Conservation (phyloP, 2,888 invertebrate species). For the Limenitis camilla region DNA sequence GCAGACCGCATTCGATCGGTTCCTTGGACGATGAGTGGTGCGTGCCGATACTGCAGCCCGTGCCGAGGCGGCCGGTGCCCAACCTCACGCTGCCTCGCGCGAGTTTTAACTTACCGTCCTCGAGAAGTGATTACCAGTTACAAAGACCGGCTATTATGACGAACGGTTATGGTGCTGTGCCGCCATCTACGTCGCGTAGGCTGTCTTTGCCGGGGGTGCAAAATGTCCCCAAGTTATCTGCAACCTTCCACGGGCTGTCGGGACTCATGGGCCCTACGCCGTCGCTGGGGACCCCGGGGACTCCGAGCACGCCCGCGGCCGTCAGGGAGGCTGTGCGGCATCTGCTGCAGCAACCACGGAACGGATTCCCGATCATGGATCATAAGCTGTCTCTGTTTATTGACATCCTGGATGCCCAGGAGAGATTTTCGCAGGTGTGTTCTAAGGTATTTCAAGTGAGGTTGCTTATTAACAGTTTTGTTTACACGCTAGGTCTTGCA, state of each 20-base stretch:
- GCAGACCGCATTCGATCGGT: conserved; percentile 78
- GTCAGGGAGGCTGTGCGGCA: conserved; percentile 82
- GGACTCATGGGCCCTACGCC: conserved; percentile 47
- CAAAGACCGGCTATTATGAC: conserved; percentile 71
- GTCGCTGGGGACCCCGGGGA: conserved; percentile 54
- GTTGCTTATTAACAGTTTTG: conserved; percentile 4
- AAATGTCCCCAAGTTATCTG: conserved; percentile 74
- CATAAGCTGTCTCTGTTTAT: conserved; percentile 86
- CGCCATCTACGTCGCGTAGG: conserved; percentile 67
- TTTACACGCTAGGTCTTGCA: conserved; percentile 10
- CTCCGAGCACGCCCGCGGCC: conserved; percentile 75
- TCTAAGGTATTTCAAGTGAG: conserved; percentile 5
- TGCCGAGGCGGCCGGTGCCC: conserved; percentile 68
- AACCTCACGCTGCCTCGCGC: conserved; percentile 61
- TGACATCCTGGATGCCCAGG: conserved; percentile 88
- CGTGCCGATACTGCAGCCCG: conserved; percentile 68
- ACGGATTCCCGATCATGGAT: conserved; percentile 84
- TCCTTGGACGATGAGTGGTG: conserved; percentile 62
- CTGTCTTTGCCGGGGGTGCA: conserved; percentile 72
- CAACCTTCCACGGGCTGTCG: conserved; percentile 76
- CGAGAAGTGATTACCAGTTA: conserved; percentile 77
- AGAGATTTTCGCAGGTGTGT: conserved; percentile 84
- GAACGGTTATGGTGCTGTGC: conserved; percentile 67
- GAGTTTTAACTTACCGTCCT: conserved; percentile 73
- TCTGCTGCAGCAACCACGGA: conserved; percentile 79